phyloP scores from a whole-genome alignment of 2,797 vertebrate species.

The Setipinna tenuifilis region DNA sequence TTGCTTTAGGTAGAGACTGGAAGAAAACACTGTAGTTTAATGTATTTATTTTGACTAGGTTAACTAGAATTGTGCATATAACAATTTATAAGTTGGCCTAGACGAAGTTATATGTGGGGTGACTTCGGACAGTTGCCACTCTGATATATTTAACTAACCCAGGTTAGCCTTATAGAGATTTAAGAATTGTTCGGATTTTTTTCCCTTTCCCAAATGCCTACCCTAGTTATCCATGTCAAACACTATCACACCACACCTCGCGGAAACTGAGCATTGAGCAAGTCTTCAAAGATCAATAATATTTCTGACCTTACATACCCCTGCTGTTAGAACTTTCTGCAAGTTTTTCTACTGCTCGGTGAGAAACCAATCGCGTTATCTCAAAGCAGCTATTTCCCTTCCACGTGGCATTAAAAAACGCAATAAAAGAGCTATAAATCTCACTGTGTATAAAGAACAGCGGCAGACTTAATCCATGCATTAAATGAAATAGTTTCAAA shows the following conservation, averaged over 20 bases:
- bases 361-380: constrained; percentile 59
- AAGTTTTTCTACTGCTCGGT: not conserved
- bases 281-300: constrained; percentile 14
- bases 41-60: constrained; percentile 57
- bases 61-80: constrained; percentile 47
- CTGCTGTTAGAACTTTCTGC: not conserved
- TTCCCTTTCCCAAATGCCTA: not conserved
- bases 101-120: constrained; percentile 25
- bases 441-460: constrained; percentile 67
- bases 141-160: constrained; percentile 51
- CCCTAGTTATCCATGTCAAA: not conserved
- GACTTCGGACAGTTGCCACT: constrained; percentile 68
- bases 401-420: constrained; percentile 69
- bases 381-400: constrained; percentile 67
- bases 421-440: constrained; percentile 69
- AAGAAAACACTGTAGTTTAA: constrained; percentile 40
- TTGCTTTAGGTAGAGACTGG: constrained; percentile 49
- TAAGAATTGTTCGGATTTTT: not conserved
- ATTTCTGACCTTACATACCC: not conserved
- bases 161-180: not conserved
- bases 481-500: constrained; percentile 75
- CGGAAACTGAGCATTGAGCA: not conserved
- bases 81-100: constrained; percentile 48
- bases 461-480: constrained; percentile 76
- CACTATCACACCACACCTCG: not conserved